Evolutionary conservation across 2,888 invertebrate species (phyloP), one percentile per base, ranked within the genome.

Genomic region (Chironomus tentans): DNA sequence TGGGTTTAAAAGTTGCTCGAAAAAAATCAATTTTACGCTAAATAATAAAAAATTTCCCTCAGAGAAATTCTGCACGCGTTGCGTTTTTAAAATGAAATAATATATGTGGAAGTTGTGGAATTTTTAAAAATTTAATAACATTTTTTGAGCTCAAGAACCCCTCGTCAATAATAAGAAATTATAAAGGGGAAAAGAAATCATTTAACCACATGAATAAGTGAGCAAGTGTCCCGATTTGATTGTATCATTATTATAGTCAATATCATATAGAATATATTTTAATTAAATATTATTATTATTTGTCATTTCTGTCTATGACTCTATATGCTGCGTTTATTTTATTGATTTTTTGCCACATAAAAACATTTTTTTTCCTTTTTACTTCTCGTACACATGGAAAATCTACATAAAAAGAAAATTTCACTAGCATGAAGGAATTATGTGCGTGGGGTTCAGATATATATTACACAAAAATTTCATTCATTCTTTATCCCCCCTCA

Each of bases 141-240:
- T 18, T 56, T 56, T 50, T 50, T 50, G 38, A 38, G 38, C 38
- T 56, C 56, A 56, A 18, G 56, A 56, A 56, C 56, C 56, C 38
- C 56, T 56, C 56, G 6, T 7, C 3, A 38, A 38, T 38, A 38
- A 38, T 15, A 18, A 56, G 56, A 73, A 73, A 68, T 74, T 48
- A 74, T 62, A 22, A 50, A 70, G 38, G n/a, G n/a, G 56, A 50
- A 18, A 24, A 18, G 21, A 74, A 74, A 74, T 38, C 65, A 28
- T 68, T 68, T 28, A 68, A 65, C 68, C 74, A 74, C 74, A 74
- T 74, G 74, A 74, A 74, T 74, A 74, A 74, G 62, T 74, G 65
- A 68, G 68, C 74, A 74, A 74, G 74, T 74, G 74, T 74, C 74
- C 74, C 74, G 72, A 13, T 72, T 72, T 62, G 22, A 18, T n/a